Base-by-base conservation (phyloP, 1,140 invertebrate genomes). In the Pseudachorutes palmiensis region DNA sequence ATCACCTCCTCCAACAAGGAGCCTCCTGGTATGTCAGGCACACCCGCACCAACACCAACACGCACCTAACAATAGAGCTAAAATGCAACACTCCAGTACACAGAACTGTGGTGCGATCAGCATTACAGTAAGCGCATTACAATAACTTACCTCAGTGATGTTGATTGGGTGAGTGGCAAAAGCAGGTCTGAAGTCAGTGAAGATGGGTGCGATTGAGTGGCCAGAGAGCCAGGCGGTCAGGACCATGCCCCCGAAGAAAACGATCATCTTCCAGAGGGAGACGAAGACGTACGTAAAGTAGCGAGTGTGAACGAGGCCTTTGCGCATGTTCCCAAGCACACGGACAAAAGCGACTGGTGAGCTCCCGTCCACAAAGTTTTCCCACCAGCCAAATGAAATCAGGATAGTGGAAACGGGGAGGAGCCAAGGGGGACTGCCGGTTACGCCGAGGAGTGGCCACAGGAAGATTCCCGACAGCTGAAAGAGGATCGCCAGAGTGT, bases 311-410 rank as follows among this genome's bases (percentile, higher is more conserved):
- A 85, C 85, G 62, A 96, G 78, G 69, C 89, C 57, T 94, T 89
- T 75, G 92, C 92, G 26, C 94, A 82, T 75, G 85, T 84, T 30
- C 87, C 89, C 55, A 94, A 78, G n/a, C 84, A 83, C 28, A 75
- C 87, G 87, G 26, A 95, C 86, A 57, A 92, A 82, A 55, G 84
- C 83, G 66, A 92, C 83, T 0, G 88, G 86, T 70, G 90, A 92
- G 64, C 89, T 84, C 70, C 84, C 83, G 30, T 90, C 89, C 0
- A 94, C 90, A 76, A 92, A 98, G 80, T 97, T 98, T 79, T 97
- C 94, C 94, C 94, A 97, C 90, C 92, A 97, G 29, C 91, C 89
- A 31, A 92, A 84, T 1, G 93, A 97, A 48, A 94, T 88, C 49
- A 94, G 83, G 41, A 96, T 78, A 5, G 92, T 82, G 0, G 91